These are phyloP conservation scores for Nomada flava DNA, from an alignment of 2,888 invertebrate genomes.

Conservation along the genomic window DNA sequence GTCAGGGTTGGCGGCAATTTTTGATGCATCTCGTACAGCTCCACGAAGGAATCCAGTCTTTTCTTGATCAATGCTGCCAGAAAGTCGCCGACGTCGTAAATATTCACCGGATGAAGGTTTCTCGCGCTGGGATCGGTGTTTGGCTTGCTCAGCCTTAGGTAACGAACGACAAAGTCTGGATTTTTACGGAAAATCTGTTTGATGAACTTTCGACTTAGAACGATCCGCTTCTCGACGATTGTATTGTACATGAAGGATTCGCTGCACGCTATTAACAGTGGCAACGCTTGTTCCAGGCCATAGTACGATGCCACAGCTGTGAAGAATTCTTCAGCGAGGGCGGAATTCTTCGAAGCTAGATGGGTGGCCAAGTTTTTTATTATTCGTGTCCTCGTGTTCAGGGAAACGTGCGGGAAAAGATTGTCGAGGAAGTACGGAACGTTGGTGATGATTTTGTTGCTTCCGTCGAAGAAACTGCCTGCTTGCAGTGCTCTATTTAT, in stretches of 20 bases:
- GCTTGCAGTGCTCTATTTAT: constrained; percentile 75
- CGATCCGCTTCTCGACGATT: constrained; percentile 57
- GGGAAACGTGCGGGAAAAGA: constrained; percentile 73
- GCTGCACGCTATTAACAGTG: constrained; percentile 74
- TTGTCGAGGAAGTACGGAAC: constrained; percentile 71
- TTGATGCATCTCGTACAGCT: constrained; percentile 64
- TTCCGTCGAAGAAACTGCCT: constrained; percentile 76
- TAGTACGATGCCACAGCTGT: constrained; percentile 59
- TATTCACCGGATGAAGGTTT: constrained; percentile 17
- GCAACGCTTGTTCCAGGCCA: constrained; percentile 68
- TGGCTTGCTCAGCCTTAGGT: constrained; percentile 68
- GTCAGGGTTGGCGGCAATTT: constrained; percentile 3
- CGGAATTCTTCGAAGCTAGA: constrained; percentile 55
- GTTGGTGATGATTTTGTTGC: constrained; percentile 64
- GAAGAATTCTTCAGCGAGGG: constrained; percentile 77
- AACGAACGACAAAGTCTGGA: constrained; percentile 75
- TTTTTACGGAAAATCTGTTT: constrained; percentile 65
- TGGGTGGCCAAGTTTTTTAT: constrained; percentile 71
- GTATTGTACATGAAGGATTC: constrained; percentile 69
- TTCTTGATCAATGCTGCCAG: constrained; percentile 72
- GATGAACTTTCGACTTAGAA: constrained; percentile 52
- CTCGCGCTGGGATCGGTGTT: not conserved
- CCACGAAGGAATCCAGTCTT: constrained; percentile 68
- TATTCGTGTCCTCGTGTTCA: constrained; percentile 72
- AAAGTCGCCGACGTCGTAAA: constrained; percentile 58